Conservation (phyloP, 2,797 vertebrate species). For the Gadopsis bispinosus region DNA sequence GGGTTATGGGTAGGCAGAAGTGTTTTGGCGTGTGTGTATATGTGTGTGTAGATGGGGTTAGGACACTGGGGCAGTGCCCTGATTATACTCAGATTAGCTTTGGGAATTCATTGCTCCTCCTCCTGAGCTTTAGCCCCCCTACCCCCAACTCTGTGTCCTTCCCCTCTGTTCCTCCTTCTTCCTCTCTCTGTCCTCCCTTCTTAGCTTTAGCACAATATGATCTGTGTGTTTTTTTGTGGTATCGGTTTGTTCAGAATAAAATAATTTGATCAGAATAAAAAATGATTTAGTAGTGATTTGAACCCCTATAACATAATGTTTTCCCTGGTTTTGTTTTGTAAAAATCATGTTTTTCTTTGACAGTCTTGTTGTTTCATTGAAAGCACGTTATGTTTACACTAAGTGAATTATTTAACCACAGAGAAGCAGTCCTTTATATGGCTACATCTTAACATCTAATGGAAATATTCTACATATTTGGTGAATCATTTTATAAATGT, state of each 20-base stretch:
- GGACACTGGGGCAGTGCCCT: conserved; percentile 83
- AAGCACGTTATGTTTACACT: not conserved
- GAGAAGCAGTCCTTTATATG: not conserved
- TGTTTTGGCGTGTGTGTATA: conserved; percentile 32
- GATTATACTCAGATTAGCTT: conserved; percentile 85
- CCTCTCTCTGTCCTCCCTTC: conserved; percentile 1
- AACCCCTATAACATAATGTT: not conserved
- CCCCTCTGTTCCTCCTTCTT: not conserved
- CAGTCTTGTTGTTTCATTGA: not conserved
- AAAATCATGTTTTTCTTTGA: not conserved
- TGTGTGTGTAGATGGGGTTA: conserved; percentile 63
- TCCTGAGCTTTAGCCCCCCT: conserved; percentile 49
- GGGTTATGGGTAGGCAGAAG: conserved; percentile 70
- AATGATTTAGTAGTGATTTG: not conserved
- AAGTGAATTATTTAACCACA: too few species aligned
- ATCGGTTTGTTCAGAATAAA: not conserved
- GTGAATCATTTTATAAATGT: not conserved
- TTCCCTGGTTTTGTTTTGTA: not conserved
- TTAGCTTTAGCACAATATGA: not conserved
- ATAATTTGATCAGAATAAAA: not conserved
- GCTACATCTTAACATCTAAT: not conserved
- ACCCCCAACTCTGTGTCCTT: conserved; percentile 22
- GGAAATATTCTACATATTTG: not conserved
- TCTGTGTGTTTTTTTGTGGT: not conserved
- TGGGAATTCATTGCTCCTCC: conserved; percentile 78